phyloP scores from a whole-genome alignment of 2,797 vertebrate genomes.

The Avahi laniger region DNA sequence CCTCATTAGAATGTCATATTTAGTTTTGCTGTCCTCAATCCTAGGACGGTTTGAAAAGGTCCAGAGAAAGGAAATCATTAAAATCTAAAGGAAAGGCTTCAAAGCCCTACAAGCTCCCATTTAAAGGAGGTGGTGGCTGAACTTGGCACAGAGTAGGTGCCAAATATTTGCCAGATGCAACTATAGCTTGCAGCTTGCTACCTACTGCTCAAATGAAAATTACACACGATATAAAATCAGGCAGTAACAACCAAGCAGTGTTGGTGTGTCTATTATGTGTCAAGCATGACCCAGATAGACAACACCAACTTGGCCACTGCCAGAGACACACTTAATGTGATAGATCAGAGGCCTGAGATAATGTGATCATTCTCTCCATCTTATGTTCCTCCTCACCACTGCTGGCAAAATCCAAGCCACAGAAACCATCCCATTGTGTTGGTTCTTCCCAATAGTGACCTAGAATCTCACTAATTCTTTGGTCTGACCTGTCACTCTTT shows the following conservation, averaged over 20 bases:
- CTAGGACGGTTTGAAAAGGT: not conserved
- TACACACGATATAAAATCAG: not conserved
- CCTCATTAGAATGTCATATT: not conserved
- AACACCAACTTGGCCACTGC: not conserved
- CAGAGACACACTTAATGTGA: not conserved
- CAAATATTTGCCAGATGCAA: not conserved
- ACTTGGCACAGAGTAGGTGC: not conserved
- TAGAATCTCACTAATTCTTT: not conserved
- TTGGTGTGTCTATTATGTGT: not conserved
- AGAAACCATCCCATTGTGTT: not conserved
- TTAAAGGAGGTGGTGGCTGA: not conserved
- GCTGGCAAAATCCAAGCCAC: slow-evolving; percentile 10
- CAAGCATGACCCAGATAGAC: not conserved
- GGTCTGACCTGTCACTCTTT: not conserved
- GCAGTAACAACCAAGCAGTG: not conserved
- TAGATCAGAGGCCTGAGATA: not conserved
- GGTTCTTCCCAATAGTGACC: not conserved
- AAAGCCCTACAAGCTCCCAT: not conserved
- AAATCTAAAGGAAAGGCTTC: not conserved
- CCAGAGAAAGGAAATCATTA: not conserved
- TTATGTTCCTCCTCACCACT: not conserved
- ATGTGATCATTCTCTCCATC: not conserved
- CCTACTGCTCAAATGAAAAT: not conserved
- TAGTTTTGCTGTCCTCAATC: not conserved
- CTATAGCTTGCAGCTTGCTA: not conserved